Evolutionary conservation across 2,113 vertebrate species (phyloP).

Genomic region (Dipodomys spectabilis): DNA sequence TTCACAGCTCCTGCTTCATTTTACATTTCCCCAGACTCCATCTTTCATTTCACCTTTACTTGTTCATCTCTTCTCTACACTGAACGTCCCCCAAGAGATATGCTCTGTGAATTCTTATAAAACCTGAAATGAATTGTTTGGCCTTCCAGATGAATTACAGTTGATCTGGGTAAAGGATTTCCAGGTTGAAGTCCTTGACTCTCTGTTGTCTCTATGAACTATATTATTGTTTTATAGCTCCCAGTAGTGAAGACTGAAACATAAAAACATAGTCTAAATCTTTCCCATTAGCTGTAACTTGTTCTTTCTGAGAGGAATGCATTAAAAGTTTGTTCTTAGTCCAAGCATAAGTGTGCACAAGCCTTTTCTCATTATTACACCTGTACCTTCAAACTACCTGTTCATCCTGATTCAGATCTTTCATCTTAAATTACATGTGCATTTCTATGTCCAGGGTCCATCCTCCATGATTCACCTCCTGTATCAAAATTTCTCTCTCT

Average conservation of each 20-base stretch:
- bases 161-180: neutral
- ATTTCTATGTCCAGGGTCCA: neutral
- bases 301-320: neutral
- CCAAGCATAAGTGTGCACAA: neutral
- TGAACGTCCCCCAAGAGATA: neutral
- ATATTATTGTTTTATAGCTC: neutral
- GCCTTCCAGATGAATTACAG: neutral
- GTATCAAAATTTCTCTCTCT: neutral
- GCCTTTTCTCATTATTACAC: neutral
- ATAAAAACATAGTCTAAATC: neutral
- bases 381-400: neutral
- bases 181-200: neutral
- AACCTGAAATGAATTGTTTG: neutral
- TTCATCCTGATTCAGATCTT: neutral
- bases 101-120: neutral
- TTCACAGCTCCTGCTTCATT: neutral
- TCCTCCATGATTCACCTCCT: neutral
- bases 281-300: neutral
- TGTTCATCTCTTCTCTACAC: neutral
- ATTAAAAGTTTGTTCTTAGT: neutral
- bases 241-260: neutral
- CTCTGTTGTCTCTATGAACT: neutral
- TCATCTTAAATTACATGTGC: neutral
- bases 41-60: neutral
- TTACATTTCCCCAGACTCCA: neutral